Evolutionary conservation across 2,113 vertebrate genomes (phyloP).

Genomic region (Aplodontia rufa): DNA sequence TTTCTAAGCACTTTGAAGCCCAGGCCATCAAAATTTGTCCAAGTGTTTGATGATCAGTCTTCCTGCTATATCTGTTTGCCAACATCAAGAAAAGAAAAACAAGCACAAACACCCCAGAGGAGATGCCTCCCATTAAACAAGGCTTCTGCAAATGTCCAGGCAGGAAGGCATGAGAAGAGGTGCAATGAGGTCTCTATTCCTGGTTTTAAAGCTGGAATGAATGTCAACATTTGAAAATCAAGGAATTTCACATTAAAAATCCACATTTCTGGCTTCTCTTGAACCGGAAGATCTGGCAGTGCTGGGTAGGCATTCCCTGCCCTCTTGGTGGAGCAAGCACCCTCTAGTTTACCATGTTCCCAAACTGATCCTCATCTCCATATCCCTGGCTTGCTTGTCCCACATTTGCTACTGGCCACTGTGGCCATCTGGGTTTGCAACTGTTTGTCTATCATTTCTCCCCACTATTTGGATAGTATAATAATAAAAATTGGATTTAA

Average conservation of each 20-base stretch:
- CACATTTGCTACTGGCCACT: not conserved
- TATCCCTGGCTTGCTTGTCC: not conserved
- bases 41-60: not conserved
- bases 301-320: not conserved
- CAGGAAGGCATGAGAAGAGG: not conserved
- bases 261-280: conserved; percentile 53
- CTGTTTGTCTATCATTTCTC: not conserved
- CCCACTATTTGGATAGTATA: not conserved
- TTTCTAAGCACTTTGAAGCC: not conserved
- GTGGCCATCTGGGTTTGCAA: not conserved
- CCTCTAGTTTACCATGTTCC: fast-evolving
- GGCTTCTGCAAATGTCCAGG: not conserved
- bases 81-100: not conserved
- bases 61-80: not conserved
- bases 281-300: not conserved
- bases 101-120: not conserved
- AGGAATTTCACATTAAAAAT: not conserved
- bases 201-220: conserved; percentile 50
- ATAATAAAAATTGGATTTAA: not conserved
- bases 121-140: not conserved
- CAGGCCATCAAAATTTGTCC: not conserved
- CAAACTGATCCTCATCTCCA: not conserved
- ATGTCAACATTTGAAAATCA: conserved; percentile 39
- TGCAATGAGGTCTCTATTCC: conserved; percentile 35
- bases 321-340: fast-evolving